These are phyloP conservation scores for Acipenser transmontanus DNA, from an alignment of 2,797 vertebrate genomes.

Conservation along the genomic window DNA sequence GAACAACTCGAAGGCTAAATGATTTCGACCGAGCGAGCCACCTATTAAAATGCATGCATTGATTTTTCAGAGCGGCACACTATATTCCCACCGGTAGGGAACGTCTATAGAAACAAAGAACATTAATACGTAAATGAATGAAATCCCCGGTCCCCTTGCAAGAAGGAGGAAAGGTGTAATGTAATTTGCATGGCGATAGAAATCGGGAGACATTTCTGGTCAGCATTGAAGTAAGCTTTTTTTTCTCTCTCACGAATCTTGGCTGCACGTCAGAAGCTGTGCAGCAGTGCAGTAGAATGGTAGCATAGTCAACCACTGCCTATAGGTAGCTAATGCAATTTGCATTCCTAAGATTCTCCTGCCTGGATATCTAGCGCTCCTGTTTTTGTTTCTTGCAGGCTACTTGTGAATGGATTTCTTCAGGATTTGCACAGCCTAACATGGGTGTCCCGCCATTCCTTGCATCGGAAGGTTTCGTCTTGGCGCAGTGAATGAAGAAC, in stretches of 20 bases:
- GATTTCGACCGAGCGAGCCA: conserved; percentile 42
- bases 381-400: conserved; percentile 64
- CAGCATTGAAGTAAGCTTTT: conserved; percentile 59
- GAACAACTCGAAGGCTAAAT: conserved; percentile 39
- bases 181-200: conserved; percentile 50
- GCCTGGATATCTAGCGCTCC: conserved; percentile 61
- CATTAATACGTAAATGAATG: conserved; percentile 31
- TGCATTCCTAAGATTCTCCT: conserved; percentile 46
- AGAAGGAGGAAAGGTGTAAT: conserved; percentile 29
- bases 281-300: conserved; percentile 84
- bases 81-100: conserved; percentile 18
- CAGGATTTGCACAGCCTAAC: conserved; percentile 73
- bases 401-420: conserved; percentile 74
- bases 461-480: conserved; percentile 78
- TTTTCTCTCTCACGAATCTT: conserved; percentile 60
- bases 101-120: conserved; percentile 39
- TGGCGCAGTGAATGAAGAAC: conserved; percentile 92
- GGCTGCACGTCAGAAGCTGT: conserved; percentile 86
- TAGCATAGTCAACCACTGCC: conserved; percentile 56
- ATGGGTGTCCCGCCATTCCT: conserved; percentile 87
- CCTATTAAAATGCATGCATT: conserved; percentile 49
- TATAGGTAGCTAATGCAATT: conserved; percentile 60
- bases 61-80: conserved; percentile 33
- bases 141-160: conserved; percentile 25
- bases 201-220: conserved; percentile 60